Evolutionary conservation across 2,888 invertebrate species (phyloP).

Genomic region (Parnassius orleans): DNA sequence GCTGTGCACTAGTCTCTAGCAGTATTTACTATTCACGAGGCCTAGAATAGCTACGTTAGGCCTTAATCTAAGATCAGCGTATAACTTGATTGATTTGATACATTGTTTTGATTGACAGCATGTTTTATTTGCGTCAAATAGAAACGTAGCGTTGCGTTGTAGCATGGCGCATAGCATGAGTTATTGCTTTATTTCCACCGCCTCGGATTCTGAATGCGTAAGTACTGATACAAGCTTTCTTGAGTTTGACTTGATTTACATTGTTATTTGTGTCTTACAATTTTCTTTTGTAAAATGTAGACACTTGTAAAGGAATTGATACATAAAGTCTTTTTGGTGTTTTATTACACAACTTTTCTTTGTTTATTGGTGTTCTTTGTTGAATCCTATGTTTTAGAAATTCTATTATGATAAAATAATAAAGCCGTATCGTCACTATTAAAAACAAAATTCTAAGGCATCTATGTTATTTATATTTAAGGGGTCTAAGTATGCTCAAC

Average conservation of each 20-base stretch:
- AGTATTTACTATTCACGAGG: conserved; percentile 14
- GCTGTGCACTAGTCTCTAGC: conserved; percentile 14
- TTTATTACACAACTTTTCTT: too few relatives aligned
- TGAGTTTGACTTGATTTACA: conserved; percentile 26
- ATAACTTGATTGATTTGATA: conserved; percentile 43
- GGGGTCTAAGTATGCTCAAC: too few relatives aligned
- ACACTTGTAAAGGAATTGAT: background rate
- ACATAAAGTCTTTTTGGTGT: too few relatives aligned
- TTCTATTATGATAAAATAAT: too few relatives aligned
- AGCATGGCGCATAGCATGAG: conserved; percentile 40
- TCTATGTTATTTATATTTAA: too few relatives aligned
- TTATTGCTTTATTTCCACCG: conserved; percentile 44
- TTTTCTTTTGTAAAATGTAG: conserved; percentile 1
- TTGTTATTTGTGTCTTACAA: conserved; percentile 10
- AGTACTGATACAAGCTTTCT: conserved; percentile 40
- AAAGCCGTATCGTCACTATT: too few relatives aligned
- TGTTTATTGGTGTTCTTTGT: too few relatives aligned
- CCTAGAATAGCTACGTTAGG: conserved; percentile 21
- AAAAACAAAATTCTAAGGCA: too few relatives aligned
- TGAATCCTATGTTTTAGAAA: too few relatives aligned
- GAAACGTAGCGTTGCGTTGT: conserved; percentile 40
- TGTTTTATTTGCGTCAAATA: conserved; percentile 54
- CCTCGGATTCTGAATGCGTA: conserved; percentile 38
- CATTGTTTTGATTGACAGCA: conserved; percentile 46
- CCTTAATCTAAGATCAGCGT: conserved; percentile 30